A percentile compares a stretch with the other conserved stretches of the same genome.
Conservation (phyloP, 2,113 vertebrate genomes). For the Peromyscus leucopus region DNA sequence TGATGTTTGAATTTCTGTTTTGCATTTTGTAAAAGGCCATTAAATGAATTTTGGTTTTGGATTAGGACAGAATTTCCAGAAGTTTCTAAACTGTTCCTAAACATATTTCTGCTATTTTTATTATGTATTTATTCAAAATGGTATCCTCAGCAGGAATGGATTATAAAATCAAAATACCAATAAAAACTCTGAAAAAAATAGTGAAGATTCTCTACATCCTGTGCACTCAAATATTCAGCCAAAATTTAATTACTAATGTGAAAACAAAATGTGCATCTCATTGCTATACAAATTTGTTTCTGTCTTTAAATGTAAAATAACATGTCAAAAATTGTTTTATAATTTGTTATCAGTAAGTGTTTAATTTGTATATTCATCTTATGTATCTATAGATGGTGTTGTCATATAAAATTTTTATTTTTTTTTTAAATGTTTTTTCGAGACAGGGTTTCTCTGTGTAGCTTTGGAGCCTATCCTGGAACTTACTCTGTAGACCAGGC, state of each 20-base stretch:
- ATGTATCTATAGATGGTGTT: neutral
- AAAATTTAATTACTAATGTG: neutral
- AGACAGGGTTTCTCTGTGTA: too few species aligned
- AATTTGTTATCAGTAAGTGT: neutral
- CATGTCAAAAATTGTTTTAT: neutral
- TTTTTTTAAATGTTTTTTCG: too few species aligned
- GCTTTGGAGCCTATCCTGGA: too few species aligned
- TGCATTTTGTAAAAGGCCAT: neutral
- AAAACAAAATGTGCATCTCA: neutral
- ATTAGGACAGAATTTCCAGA: neutral
- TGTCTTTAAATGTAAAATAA: neutral
- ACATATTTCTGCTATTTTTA: neutral
- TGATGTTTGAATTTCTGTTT: neutral
- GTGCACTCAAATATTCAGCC: neutral
- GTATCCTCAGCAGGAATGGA: neutral
- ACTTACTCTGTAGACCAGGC: too few species aligned
- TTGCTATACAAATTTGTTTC: neutral
- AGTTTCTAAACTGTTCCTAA: neutral
- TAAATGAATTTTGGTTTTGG: neutral
- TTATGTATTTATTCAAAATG: neutral
- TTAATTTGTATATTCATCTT: neutral
- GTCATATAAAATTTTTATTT: neutral
- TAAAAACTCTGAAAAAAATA: neutral
- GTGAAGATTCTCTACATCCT: neutral
- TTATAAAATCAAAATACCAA: neutral